phyloP scores from a whole-genome alignment of 2,797 vertebrate genomes.

The Thalassophryne amazonica region DNA sequence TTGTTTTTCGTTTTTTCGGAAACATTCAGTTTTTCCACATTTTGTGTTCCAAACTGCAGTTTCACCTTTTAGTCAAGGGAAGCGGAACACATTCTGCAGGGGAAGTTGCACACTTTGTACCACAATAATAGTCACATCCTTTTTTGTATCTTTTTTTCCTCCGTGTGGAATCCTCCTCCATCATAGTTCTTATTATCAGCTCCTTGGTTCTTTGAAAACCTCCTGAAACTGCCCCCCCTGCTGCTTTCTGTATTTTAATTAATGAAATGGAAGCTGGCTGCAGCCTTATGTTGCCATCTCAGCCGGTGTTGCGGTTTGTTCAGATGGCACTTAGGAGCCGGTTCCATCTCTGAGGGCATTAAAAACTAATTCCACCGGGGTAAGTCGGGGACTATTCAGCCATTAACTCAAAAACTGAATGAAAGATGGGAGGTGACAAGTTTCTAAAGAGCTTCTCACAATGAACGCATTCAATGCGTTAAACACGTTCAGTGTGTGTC shows the following conservation, averaged over 20 bases:
- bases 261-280: slow-evolving; percentile 12
- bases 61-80: too few species aligned
- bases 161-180: too few species aligned
- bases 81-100: too few species aligned
- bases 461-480: too few species aligned
- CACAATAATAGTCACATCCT: too few species aligned
- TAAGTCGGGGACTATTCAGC: slow-evolving; percentile 5
- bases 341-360: slow-evolving; percentile 28
- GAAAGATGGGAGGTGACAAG: slow-evolving; percentile 56
- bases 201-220: slow-evolving; percentile 14
- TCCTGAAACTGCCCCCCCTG: slow-evolving; percentile 26
- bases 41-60: too few species aligned
- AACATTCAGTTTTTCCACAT: too few species aligned
- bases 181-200: background rate
- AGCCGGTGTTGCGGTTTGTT: slow-evolving; percentile 50
- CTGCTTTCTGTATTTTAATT: slow-evolving; percentile 28
- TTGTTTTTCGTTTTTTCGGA: too few species aligned
- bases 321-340: slow-evolving; percentile 30
- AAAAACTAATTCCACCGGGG: slow-evolving; percentile 17
- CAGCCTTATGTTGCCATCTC: background rate
- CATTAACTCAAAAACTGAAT: slow-evolving; percentile 45
- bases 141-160: too few species aligned
- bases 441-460: slow-evolving; percentile 55
- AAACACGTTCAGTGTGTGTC: too few species aligned
- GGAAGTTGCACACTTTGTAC: too few species aligned